Evolutionary conservation across 2,113 vertebrate genomes (phyloP).

Genomic region (Cichladusa arquata): DNA sequence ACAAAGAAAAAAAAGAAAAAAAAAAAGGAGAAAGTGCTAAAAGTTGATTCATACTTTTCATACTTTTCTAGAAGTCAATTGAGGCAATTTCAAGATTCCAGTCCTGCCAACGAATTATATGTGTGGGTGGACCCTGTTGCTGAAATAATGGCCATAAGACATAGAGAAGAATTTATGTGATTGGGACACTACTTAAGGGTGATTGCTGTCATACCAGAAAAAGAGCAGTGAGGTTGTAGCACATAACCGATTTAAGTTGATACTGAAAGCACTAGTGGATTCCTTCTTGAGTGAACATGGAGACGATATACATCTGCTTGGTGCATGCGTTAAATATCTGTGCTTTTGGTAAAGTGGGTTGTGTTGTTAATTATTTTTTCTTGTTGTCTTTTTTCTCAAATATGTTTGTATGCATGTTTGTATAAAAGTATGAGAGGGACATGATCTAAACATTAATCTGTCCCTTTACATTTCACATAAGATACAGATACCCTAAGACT

Average conservation of each 20-base stretch:
- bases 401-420: neutral
- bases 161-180: neutral
- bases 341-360: neutral
- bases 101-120: neutral
- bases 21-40: neutral
- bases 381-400: neutral
- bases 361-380: neutral
- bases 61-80: neutral
- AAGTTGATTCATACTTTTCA: constrained; percentile 21
- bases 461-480: neutral
- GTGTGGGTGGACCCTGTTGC: neutral
- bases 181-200: neutral
- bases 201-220: neutral
- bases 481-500: neutral
- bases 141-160: neutral
- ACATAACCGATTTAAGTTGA: neutral
- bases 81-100: neutral
- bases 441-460: neutral
- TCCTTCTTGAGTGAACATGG: neutral
- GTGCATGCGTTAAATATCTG: neutral
- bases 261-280: neutral
- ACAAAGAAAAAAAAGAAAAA: neutral
- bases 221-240: neutral
- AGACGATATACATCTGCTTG: neutral
- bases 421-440: neutral